Percentiles rank a stretch among this genome's conserved stretches.
Conservation (phyloP, 2,888 invertebrate species). For the Amphimallon solstitiale region DNA sequence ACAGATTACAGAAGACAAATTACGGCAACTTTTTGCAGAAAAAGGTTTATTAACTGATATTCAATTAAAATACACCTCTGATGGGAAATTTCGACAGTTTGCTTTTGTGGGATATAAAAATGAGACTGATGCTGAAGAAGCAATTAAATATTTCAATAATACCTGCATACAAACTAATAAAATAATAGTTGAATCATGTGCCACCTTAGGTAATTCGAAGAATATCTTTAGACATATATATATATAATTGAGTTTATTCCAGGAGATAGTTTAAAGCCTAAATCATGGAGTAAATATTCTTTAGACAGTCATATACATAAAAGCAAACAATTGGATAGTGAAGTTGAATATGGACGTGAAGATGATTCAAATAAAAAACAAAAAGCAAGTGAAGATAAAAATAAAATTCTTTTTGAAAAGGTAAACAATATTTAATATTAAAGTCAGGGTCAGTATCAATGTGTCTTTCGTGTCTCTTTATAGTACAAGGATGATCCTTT, state of each 20-base stretch:
- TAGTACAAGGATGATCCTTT: slow-evolving; percentile 88
- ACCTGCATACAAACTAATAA: slow-evolving; percentile 85
- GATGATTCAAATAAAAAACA: slow-evolving; percentile 50
- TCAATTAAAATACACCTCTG: slow-evolving; percentile 89
- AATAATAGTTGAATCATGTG: slow-evolving; percentile 81
- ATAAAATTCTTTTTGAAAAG: slow-evolving; percentile 75
- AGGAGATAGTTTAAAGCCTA: slow-evolving; percentile 78
- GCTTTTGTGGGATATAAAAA: slow-evolving; percentile 91
- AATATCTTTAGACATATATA: slow-evolving; percentile 25
- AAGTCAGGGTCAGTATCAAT: background rate
- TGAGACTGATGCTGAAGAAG: slow-evolving; percentile 81
- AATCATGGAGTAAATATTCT: slow-evolving; percentile 94
- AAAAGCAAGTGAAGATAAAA: slow-evolving; percentile 61
- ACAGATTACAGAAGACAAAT: slow-evolving; percentile 82
- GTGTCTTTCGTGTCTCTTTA: slow-evolving; percentile 47
- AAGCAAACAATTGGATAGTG: slow-evolving; percentile 63
- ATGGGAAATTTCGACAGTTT: slow-evolving; percentile 93
- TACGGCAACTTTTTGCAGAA: slow-evolving; percentile 79
- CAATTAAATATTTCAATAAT: slow-evolving; percentile 82
- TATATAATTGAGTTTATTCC: slow-evolving; percentile 44
- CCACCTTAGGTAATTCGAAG: slow-evolving; percentile 68
- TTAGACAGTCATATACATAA: slow-evolving; percentile 77
- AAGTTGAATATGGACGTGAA: slow-evolving; percentile 53
- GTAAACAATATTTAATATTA: slow-evolving; percentile 57
- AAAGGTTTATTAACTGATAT: slow-evolving; percentile 93